Percentiles rank a stretch among this genome's conserved stretches.
Conservation (phyloP, 2,113 vertebrate genomes). For the Paedocypris sp. region DNA sequence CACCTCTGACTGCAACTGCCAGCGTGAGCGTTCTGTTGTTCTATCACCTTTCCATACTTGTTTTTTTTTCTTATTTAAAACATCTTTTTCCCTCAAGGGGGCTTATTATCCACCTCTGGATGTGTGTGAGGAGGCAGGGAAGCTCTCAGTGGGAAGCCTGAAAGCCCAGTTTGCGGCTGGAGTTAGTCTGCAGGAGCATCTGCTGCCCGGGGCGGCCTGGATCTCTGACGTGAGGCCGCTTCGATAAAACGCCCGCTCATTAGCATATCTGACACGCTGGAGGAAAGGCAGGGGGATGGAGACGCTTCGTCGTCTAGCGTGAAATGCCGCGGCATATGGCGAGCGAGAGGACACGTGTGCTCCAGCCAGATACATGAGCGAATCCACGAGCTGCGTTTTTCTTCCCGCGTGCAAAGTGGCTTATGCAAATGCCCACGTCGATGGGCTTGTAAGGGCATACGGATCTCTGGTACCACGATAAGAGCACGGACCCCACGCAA, state of each 20-base stretch:
- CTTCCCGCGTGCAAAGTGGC: slow-evolving; percentile 23
- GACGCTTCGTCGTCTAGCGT: slow-evolving; percentile 35
- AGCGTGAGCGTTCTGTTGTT: slow-evolving; percentile 57
- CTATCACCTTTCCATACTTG: slow-evolving; percentile 38
- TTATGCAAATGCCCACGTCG: slow-evolving; percentile 31
- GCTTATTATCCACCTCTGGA: slow-evolving; percentile 67
- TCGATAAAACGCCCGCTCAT: slow-evolving; percentile 57
- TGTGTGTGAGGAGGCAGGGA: slow-evolving; percentile 52
- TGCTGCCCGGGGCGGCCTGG: slow-evolving; percentile 56
- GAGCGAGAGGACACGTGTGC: slow-evolving; percentile 23
- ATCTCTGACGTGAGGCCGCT: slow-evolving; percentile 54
- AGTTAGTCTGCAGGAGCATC: slow-evolving; percentile 66
- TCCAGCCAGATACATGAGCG: slow-evolving; percentile 29
- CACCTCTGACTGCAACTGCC: slow-evolving; percentile 50
- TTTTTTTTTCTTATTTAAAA: slow-evolving; percentile 42
- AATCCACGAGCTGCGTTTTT: neutral
- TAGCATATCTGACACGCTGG: slow-evolving; percentile 58
- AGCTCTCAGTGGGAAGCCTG: slow-evolving; percentile 47
- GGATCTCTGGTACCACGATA: slow-evolving; percentile 12
- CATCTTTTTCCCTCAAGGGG: slow-evolving; percentile 60
- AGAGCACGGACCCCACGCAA: neutral
- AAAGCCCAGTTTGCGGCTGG: slow-evolving; percentile 46
- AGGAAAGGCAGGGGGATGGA: slow-evolving; percentile 23
- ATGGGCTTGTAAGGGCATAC: slow-evolving; percentile 23
- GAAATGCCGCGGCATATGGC: slow-evolving; percentile 48